Conservation (phyloP, 2,113 vertebrate genomes). For the Ursus arctos region DNA sequence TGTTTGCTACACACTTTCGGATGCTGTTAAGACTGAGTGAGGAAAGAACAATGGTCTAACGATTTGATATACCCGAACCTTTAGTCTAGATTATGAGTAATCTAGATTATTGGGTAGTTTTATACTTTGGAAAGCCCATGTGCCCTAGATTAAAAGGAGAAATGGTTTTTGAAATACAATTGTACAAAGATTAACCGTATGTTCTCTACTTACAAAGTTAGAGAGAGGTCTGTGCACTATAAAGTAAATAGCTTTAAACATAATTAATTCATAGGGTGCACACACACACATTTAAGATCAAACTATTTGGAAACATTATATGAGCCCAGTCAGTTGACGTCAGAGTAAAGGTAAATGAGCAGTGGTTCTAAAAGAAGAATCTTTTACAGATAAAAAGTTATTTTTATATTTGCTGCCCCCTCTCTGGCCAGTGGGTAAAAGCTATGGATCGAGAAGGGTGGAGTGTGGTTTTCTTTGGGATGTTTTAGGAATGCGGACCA, state of each 20-base stretch:
- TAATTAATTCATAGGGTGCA: background rate
- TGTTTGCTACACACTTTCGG: too few species aligned
- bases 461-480: background rate
- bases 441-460: accelerated
- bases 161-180: background rate
- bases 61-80: background rate
- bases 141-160: background rate
- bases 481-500: too few species aligned
- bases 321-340: background rate
- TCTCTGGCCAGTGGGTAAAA: background rate
- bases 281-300: background rate
- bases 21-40: background rate
- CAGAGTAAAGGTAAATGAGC: background rate
- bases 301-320: background rate
- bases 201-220: background rate
- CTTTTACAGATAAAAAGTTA: background rate
- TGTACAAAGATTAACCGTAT: background rate
- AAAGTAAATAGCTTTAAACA: background rate
- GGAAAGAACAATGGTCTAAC: background rate
- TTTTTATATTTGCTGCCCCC: background rate
- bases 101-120: background rate
- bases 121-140: background rate
- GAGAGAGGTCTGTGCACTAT: background rate
- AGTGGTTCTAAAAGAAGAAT: background rate
- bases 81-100: background rate